Evolutionary conservation across 1,140 invertebrate genomes (phyloP).

Genomic region (Dryas iulia): DNA sequence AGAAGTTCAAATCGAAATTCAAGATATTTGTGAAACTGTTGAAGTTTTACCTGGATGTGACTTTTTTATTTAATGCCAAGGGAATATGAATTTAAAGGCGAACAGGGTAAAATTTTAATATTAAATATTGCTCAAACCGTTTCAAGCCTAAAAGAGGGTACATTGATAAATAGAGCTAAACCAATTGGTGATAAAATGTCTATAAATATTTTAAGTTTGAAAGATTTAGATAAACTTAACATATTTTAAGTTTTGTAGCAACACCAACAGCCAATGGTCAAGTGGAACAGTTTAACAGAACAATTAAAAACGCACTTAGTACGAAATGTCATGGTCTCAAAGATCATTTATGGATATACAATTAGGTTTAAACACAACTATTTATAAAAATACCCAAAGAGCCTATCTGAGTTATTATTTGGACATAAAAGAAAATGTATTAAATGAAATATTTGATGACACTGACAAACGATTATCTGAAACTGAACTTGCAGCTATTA

Average conservation of each 20-base stretch:
- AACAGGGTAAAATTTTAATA: too few species aligned
- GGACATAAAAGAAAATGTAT: constrained; percentile 11
- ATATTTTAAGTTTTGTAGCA: constrained; percentile 38
- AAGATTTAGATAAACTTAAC: too few species aligned
- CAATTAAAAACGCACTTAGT: constrained; percentile 35
- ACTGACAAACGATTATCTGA: too few species aligned
- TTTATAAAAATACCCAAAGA: constrained; percentile 42
- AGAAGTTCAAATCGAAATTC: constrained; percentile 4
- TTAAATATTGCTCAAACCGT: too few species aligned
- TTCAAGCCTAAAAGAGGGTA: too few species aligned
- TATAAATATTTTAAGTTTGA: too few species aligned
- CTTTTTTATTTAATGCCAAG: too few species aligned
- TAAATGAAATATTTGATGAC: too few species aligned
- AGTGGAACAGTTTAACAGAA: constrained; percentile 44
- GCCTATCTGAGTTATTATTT: constrained; percentile 37
- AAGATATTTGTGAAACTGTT: constrained; percentile 3
- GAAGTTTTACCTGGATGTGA: not conserved
- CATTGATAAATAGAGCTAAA: too few species aligned
- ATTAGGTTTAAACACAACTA: constrained; percentile 35
- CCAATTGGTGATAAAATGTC: too few species aligned
- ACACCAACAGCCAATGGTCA: constrained; percentile 43
- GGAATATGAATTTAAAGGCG: not conserved
- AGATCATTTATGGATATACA: constrained; percentile 38
- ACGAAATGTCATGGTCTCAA: constrained; percentile 27
- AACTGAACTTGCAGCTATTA: too few species aligned